Base-by-base conservation (phyloP, 2,797 vertebrate species). In the Pseudomugil gertrudae region DNA sequence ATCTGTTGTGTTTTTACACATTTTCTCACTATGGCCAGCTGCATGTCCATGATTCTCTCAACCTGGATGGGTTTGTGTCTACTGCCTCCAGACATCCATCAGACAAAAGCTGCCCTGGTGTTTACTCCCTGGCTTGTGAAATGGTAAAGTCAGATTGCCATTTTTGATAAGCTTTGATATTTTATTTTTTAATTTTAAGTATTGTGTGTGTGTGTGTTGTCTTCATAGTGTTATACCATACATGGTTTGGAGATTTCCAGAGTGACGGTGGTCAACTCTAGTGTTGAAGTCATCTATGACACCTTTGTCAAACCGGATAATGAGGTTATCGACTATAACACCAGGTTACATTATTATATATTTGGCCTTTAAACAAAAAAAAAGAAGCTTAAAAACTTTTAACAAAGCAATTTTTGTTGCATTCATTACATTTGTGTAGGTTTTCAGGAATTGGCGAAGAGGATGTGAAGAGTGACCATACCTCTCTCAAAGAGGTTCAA, bases 291-390 rank as follows among this genome's bases (percentile, higher is more conserved):
- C 17, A 56, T 95, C 84, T 95, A 93, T 24, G 94, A 96, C 71
- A 84, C 88, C 0, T 93, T 95, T 80, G 94, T 97, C 81, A 94
- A 87, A 75, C 94, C 95, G 33, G 87, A 90, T 63, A 90, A 91
- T 75, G 93, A 95, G 64, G 87, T 95, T 56, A 85, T 95, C 64
- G 95, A 96, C 88, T 95, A 86, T 63, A 94, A 96, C 76, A 94
- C 85, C 69, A 95, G 94, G 94, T 43, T 43, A n/a, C 19, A 9
- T 96, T 92, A 71, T 33, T 0, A 40, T 23, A 32, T 62, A 3
- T 17, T 45, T n/a, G 3, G 29, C 23, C 3, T 29, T 14, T 32
- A 4, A 3, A 6, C 11, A 17, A 29, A 29, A 29, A 29, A 29
- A 29, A 29, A 29, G n/a, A n/a, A n/a, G n/a, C n/a, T n/a, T n/a